phyloP scores from a whole-genome alignment of 2,797 vertebrate genomes.

The Eupleurogrammus muticus region DNA sequence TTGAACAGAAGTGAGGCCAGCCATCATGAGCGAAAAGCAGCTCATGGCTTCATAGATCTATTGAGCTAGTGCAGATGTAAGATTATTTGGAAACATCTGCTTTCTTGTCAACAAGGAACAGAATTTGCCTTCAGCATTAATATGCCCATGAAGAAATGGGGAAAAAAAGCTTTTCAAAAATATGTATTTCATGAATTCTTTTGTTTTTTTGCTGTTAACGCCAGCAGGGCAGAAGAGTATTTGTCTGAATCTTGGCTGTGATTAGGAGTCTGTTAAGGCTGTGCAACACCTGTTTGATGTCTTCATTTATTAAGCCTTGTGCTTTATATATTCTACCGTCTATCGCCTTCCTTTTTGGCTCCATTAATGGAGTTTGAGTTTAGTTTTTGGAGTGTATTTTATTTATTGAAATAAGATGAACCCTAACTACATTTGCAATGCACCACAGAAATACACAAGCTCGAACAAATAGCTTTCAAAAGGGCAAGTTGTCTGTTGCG shows the following conservation, averaged over 20 bases:
- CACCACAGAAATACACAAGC: neutral
- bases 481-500: neutral
- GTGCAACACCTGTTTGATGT: neutral
- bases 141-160: constrained; percentile 11
- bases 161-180: constrained; percentile 7
- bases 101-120: constrained; percentile 34
- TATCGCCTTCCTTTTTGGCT: neutral
- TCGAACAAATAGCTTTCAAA: constrained; percentile 3
- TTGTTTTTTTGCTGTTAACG: constrained; percentile 20
- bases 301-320: neutral
- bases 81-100: constrained; percentile 29
- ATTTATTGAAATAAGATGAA: neutral
- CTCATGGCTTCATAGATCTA: constrained; percentile 12
- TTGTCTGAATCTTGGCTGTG: constrained; percentile 15
- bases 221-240: neutral
- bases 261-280: constrained; percentile 11
- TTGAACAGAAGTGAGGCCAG: neutral
- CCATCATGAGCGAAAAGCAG: constrained; percentile 7
- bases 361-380: neutral
- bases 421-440: neutral
- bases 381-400: neutral
- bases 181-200: constrained; percentile 16
- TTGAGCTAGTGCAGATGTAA: constrained; percentile 33
- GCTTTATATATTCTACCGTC: constrained; percentile 6
- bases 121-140: constrained; percentile 24